Base-by-base conservation (phyloP, 2,797 vertebrate genomes). In the Hydrophis major region DNA sequence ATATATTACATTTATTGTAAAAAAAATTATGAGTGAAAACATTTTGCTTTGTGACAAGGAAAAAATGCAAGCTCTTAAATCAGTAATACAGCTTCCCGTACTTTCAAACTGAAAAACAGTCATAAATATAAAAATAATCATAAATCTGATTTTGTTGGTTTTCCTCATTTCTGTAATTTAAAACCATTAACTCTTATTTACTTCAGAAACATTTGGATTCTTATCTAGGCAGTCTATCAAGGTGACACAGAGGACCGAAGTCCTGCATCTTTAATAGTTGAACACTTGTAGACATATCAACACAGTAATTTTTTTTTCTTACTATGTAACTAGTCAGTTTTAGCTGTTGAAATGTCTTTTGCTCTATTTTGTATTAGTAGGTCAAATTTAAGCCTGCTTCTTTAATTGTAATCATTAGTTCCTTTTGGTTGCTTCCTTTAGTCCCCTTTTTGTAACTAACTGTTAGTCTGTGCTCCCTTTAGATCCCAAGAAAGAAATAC, bases 101-200 rank as follows among this genome's bases (percentile, higher is more conserved):
- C 60, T 74, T 89, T 60, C 63, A 59, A 47, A 92, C 4, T 93
- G 87, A 92, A 95, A 93, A 91, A 18, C 22, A 50, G 4, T 66
- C 13, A 42, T 27, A 59, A 88, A 66, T 91, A 59, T 69, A 69
- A 69, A 69, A 69, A 69, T 69, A 87, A 47, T n/a, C 83, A 90
- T 14, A n/a, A 66, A 87, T 22, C 32, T 57, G 83, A 83, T 86
- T 63, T 28, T 60, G 86, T 61, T 3, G 50, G 42, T 66, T 57
- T 16, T 16, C 27, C 32, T 93, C 66, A 50, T 56, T 63, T 56
- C 88, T 66, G 16, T 66, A 66, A 89, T 86, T 89, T 89, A 61
- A 83, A 57, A 88, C 18, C 32, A 53, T 37, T 6, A 78, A 42
- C 32, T 78, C 42, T 89, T 53, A 50, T n/a, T 47, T 55, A 32